These are phyloP conservation scores for Tenthredo mesomela DNA, from an alignment of 2,888 invertebrate genomes.

Conservation along the genomic window DNA sequence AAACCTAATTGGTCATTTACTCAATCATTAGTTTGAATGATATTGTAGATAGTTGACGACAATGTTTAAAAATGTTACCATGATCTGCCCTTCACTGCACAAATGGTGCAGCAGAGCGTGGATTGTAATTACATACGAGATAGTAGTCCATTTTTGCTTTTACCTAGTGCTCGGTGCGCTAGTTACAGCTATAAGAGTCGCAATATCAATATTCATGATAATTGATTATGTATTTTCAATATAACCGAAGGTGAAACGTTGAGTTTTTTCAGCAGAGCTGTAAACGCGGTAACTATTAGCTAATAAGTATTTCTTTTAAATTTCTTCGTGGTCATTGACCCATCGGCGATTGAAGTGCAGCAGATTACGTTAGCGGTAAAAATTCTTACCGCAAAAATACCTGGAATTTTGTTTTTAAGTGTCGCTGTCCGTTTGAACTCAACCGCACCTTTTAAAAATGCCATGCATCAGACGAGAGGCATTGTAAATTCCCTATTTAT, in stretches of 20 bases:
- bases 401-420: background rate
- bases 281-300: background rate
- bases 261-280: background rate
- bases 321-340: background rate
- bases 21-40: background rate
- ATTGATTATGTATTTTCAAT: background rate
- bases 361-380: background rate
- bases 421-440: conserved; percentile 6
- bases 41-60: background rate
- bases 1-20: background rate
- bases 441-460: background rate
- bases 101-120: background rate
- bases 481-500: too few species aligned
- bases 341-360: background rate
- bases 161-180: background rate
- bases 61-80: background rate
- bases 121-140: conserved; percentile 30
- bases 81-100: conserved; percentile 12
- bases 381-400: conserved; percentile 14
- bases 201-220: conserved; percentile 5
- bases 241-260: background rate
- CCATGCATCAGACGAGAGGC: background rate
- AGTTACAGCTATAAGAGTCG: background rate
- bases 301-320: background rate
- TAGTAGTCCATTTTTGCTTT: background rate